Base-by-base conservation (phyloP, 2,888 invertebrate species). In the Metacarcinus magister region DNA sequence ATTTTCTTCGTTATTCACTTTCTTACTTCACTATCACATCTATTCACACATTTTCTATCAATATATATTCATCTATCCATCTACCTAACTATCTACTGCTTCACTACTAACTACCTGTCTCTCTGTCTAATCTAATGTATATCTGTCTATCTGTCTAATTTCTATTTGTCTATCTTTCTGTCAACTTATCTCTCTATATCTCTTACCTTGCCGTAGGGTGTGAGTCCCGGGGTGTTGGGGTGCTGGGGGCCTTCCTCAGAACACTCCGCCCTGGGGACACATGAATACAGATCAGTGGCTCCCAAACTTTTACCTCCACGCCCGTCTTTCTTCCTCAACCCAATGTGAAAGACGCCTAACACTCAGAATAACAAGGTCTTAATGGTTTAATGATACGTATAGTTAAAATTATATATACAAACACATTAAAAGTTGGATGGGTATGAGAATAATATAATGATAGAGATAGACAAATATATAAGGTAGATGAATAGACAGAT, bases 181-280 rank as follows among this genome's bases (percentile, higher is more conserved):
- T 82, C 82, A 2, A 5, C 19, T 19, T 82, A 28, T 82, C 82
- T 82, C 32, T 82, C 82, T 82, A 28, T 82, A 28, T 82, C 32
- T 82, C 92, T 92, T 23, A 92, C 92, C 92, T 92, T 92, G 48
- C 92, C 92, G 54, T 92, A 92, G 92, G 92, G 92, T 3, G 92
- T 92, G 92, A 92, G 92, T 92, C 92, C 92, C 10, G 92, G 92
- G 3, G 46, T 92, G 92, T 92, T 92, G 46, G 92, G 92, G 7
- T 28, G 92, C 23, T 28, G 28, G 5, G 48, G 48, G 54, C 28
- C 48, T 28, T n/a, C 32, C 32, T 92, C 92, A 1, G 92, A 46
- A 32, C 92, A 48, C 32, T 92, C 92, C 28, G 92, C 92, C 92
- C 92, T 92, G 54, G 46, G 46, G 46, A 91, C 16, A n/a, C 10